A percentile compares a stretch with the other conserved stretches of the same genome.
Evolutionary conservation across 2,888 invertebrate genomes (phyloP).

Genomic region (Leuctra nigra): DNA sequence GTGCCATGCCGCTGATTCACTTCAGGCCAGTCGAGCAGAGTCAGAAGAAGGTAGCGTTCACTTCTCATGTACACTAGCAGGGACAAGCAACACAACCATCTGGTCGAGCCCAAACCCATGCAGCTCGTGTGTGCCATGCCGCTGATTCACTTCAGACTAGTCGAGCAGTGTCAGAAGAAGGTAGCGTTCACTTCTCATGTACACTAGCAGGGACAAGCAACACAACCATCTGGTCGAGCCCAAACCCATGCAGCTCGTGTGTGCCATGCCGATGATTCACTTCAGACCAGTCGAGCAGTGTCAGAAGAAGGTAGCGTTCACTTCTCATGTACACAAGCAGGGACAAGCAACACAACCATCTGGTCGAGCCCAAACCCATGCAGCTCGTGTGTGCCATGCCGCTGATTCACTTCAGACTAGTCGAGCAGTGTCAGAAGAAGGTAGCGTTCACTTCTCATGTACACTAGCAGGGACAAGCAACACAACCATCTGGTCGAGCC

Average conservation of each 20-base stretch:
- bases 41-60: too few species aligned
- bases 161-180: too few species aligned
- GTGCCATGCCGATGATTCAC: slow-evolving; percentile 73
- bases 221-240: slow-evolving; percentile 69
- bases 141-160: slow-evolving; percentile 75
- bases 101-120: slow-evolving; percentile 81
- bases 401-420: slow-evolving; percentile 75
- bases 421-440: too few species aligned
- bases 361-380: slow-evolving; percentile 81
- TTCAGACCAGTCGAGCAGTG: slow-evolving; percentile 48
- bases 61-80: slow-evolving; percentile 84
- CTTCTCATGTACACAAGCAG: slow-evolving; percentile 84
- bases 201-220: slow-evolving; percentile 77
- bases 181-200: too few species aligned
- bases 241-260: slow-evolving; percentile 78
- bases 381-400: slow-evolving; percentile 76
- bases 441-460: too few species aligned
- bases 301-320: too few species aligned
- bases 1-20: slow-evolving; percentile 73
- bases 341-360: slow-evolving; percentile 63
- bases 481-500: slow-evolving; percentile 69
- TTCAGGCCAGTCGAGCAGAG: slow-evolving; percentile 48
- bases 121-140: slow-evolving; percentile 76
- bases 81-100: slow-evolving; percentile 63
- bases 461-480: slow-evolving; percentile 77